Percentiles rank a stretch among this genome's conserved stretches.
These are phyloP conservation scores for Ferdinandea cuprea DNA, from an alignment of 2,888 invertebrate genomes.

Conservation along the genomic window DNA sequence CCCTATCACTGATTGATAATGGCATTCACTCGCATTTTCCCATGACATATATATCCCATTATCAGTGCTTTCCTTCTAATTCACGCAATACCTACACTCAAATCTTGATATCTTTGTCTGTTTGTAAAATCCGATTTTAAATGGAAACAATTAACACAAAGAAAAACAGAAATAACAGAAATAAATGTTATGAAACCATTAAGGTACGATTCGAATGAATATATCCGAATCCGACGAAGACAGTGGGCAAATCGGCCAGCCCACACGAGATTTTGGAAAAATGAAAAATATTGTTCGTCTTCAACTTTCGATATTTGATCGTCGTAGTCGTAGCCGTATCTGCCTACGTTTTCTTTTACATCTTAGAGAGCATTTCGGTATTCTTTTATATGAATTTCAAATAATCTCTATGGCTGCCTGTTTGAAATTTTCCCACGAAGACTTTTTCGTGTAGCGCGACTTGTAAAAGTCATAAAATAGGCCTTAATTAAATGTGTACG, in stretches of 20 bases:
- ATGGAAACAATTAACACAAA: constrained; percentile 54
- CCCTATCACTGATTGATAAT: constrained; percentile 19
- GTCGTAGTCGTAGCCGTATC: neutral
- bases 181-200: constrained; percentile 35
- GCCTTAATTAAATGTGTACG: constrained; percentile 62
- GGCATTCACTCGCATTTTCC: constrained; percentile 25
- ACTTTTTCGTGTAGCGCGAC: neutral
- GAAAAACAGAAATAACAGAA: constrained; percentile 46
- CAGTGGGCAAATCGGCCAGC: constrained; percentile 19
- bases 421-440: constrained; percentile 56
- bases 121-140: constrained; percentile 37
- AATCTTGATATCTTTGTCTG: constrained; percentile 26
- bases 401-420: constrained; percentile 19
- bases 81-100: constrained; percentile 43
- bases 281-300: neutral
- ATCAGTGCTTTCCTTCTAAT: constrained; percentile 18
- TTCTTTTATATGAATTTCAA: constrained; percentile 46
- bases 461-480: constrained; percentile 23
- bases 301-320: constrained; percentile 25
- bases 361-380: neutral
- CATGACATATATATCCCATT: constrained; percentile 43
- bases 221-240: no score
- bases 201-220: neutral
- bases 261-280: constrained; percentile 26
- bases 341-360: constrained; percentile 7